phyloP scores from a whole-genome alignment of 2,113 vertebrate genomes.

The Macrotus californicus region DNA sequence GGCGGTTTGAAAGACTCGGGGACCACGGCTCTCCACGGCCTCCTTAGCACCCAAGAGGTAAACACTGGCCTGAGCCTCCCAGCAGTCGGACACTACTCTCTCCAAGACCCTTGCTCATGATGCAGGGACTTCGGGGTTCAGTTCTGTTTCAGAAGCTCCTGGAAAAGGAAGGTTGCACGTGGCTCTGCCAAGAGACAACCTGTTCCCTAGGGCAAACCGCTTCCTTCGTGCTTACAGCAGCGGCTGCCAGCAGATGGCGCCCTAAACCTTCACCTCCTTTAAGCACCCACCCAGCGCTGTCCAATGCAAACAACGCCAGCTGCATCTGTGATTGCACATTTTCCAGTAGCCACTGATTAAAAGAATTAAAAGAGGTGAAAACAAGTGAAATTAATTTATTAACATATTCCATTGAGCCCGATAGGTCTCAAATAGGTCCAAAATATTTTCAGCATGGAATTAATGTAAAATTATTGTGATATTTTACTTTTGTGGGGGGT shows the following conservation, averaged over 20 bases:
- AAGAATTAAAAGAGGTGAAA: not conserved
- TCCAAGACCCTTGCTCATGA: not conserved
- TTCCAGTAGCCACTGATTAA: not conserved
- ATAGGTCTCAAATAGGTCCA: too few relatives aligned
- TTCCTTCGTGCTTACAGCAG: not conserved
- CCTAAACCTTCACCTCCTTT: slow-evolving; percentile 60
- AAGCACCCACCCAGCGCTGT: not conserved
- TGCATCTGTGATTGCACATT: not conserved
- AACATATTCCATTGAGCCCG: not conserved
- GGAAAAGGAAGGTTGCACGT: not conserved
- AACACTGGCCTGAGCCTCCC: not conserved
- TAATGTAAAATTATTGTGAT: not conserved
- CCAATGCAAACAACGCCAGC: not conserved
- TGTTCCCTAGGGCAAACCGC: not conserved
- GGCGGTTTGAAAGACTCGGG: not conserved
- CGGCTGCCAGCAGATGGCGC: slow-evolving; percentile 77
- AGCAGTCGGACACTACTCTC: not conserved
- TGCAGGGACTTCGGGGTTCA: not conserved
- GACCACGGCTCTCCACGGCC: not conserved
- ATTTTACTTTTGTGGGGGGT: not conserved
- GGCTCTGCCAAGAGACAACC: not conserved
- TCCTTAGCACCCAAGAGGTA: not conserved
- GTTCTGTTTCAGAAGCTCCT: not conserved
- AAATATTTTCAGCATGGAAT: not conserved
- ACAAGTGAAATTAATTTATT: not conserved